These are phyloP conservation scores for Mionectes olivaceus DNA, from an alignment of 2,797 vertebrate species.

Conservation along the genomic window DNA sequence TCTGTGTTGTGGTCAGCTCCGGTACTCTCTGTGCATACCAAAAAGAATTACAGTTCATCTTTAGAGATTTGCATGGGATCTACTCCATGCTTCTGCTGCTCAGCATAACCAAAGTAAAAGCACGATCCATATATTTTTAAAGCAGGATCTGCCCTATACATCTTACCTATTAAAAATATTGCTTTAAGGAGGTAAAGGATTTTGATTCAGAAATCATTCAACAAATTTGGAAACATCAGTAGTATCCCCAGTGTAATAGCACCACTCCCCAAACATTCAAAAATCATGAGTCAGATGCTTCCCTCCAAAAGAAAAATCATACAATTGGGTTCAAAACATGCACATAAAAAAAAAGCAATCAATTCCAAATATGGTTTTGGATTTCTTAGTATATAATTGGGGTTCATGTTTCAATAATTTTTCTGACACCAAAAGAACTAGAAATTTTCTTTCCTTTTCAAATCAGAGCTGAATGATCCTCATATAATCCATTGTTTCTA, in stretches of 20 bases:
- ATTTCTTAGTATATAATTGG: conserved; percentile 3
- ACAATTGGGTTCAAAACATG: conserved; percentile 30
- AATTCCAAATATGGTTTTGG: conserved; percentile 48
- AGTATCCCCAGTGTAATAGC: background rate
- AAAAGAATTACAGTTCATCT: background rate
- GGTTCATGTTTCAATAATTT: conserved; percentile 35
- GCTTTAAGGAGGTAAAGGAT: background rate
- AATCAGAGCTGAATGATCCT: background rate
- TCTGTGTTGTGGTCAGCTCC: background rate
- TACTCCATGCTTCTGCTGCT: background rate
- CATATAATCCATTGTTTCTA: conserved; percentile 50
- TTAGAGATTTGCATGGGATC: background rate
- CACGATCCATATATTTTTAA: background rate
- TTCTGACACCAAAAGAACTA: conserved; percentile 22
- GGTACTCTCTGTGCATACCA: background rate
- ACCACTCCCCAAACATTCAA: conserved; percentile 57
- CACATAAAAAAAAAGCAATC: conserved; percentile 52
- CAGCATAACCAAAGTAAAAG: background rate
- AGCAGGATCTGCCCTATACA: background rate
- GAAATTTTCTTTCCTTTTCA: conserved; percentile 36
- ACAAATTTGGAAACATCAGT: background rate
- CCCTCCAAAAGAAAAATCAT: conserved; percentile 40
- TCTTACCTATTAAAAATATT: background rate
- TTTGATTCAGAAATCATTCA: background rate
- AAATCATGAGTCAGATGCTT: conserved; percentile 57